Evolutionary conservation across 2,888 invertebrate species (phyloP).

Genomic region (Toxonevra muliebris): DNA sequence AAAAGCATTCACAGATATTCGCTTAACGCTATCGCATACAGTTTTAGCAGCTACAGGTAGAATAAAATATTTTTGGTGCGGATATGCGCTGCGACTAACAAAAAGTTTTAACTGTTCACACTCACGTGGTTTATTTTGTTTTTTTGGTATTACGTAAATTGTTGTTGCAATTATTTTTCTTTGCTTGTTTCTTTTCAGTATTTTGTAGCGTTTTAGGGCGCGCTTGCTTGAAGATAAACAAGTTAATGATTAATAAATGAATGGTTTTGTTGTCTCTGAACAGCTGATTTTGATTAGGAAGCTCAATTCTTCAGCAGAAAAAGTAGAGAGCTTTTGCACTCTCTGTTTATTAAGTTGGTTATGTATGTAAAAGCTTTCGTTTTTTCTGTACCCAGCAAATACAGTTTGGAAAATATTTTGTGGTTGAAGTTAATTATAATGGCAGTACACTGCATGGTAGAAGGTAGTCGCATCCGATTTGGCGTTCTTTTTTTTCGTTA

Average conservation of each 20-base stretch:
- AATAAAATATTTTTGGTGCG: not conserved
- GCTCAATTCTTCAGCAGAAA: not conserved
- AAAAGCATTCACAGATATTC: not conserved
- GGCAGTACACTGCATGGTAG: too few species aligned
- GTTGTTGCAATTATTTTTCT: too few species aligned
- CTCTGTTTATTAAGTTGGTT: too few species aligned
- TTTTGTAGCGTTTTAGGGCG: not conserved
- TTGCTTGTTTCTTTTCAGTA: too few species aligned
- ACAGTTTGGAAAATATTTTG: conserved; percentile 26
- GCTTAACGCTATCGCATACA: too few species aligned
- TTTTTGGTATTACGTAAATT: not conserved
- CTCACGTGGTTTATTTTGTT: conserved; percentile 16
- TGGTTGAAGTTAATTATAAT: conserved; percentile 21
- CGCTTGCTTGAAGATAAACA: not conserved
- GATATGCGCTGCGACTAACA: not conserved
- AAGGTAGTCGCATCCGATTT: too few species aligned
- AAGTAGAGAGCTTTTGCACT: too few species aligned
- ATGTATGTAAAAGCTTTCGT: conserved; percentile 23
- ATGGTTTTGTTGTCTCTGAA: not conserved
- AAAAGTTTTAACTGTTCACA: not conserved
- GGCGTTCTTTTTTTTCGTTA: too few species aligned
- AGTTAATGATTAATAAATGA: not conserved
- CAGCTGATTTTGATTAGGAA: conserved; percentile 32
- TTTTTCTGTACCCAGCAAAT: conserved; percentile 27
- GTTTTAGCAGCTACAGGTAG: not conserved